These are phyloP conservation scores for Taxidea taxus DNA, from an alignment of 2,113 vertebrate genomes.

Conservation along the genomic window DNA sequence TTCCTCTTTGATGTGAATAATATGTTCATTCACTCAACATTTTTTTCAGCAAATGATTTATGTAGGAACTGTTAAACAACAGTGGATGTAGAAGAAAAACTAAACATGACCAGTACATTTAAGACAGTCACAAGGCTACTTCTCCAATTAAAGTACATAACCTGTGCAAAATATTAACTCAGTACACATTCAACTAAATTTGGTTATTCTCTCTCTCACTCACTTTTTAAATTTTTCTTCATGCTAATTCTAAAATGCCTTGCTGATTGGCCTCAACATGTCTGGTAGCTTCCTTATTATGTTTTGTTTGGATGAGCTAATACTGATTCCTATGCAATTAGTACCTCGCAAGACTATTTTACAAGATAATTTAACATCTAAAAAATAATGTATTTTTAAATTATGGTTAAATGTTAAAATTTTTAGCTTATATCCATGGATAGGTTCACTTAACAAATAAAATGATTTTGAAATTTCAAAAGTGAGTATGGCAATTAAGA, in stretches of 20 bases:
- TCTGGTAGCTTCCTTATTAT: not conserved
- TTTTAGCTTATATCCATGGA: not conserved
- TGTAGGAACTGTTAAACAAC: not conserved
- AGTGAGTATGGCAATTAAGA: not conserved
- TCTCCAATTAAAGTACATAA: not conserved
- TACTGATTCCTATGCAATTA: not conserved
- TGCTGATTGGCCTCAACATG: not conserved
- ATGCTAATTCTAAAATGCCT: not conserved
- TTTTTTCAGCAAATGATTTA: not conserved
- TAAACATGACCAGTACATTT: not conserved
- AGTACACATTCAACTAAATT: not conserved
- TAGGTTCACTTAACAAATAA: not conserved
- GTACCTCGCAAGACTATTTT: not conserved
- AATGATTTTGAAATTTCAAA: constrained; percentile 17
- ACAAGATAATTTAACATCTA: not conserved
- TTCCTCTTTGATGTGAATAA: not conserved
- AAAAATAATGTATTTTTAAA: not conserved
- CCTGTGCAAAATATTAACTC: not conserved
- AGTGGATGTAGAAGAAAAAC: not conserved
- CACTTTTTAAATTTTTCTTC: not conserved
- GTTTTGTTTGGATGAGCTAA: not conserved
- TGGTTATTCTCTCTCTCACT: not conserved
- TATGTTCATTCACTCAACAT: not conserved
- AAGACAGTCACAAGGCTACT: not conserved
- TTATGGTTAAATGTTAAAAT: not conserved